Evolutionary conservation across 2,113 vertebrate genomes (phyloP).

Genomic region (Lasiurus cinereus): DNA sequence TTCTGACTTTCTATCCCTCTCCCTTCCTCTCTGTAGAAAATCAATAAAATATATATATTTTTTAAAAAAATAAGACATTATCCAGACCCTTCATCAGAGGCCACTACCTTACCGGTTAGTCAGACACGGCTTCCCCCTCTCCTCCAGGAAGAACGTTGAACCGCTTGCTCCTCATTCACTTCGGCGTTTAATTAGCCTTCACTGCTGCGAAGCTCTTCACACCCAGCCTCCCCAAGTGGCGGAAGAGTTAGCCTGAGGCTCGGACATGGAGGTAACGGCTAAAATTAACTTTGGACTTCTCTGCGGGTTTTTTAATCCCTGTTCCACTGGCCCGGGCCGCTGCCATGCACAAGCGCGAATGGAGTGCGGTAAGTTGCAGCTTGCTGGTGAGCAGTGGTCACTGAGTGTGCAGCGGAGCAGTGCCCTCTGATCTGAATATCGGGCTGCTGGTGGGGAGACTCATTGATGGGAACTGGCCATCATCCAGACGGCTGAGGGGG

Average conservation of each 20-base stretch:
- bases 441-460: conserved; percentile 63
- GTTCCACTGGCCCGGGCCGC: conserved; percentile 71
- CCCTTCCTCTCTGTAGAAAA: too few relatives aligned
- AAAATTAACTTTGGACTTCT: conserved; percentile 80
- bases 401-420: not conserved
- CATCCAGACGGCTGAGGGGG: conserved; percentile 7
- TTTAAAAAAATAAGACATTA: not conserved
- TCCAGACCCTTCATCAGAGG: conserved; percentile 2
- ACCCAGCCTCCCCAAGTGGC: conserved; percentile 11
- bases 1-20: too few relatives aligned
- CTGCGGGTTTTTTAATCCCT: conserved; percentile 79
- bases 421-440: conserved; percentile 72
- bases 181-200: conserved; percentile 49
- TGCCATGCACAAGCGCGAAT: conserved; percentile 53
- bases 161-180: conserved; percentile 54
- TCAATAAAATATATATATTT: too few relatives aligned
- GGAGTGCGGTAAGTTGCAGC: not conserved
- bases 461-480: conserved; percentile 72
- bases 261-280: conserved; percentile 68
- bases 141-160: conserved; percentile 38
- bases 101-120: not conserved
- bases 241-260: conserved; percentile 60
- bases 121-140: not conserved
- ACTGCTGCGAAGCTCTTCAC: conserved; percentile 69
- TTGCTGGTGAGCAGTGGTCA: not conserved